Evolutionary conservation across 2,797 vertebrate species (phyloP).

Genomic region (Helicolenus hilgendorfi): DNA sequence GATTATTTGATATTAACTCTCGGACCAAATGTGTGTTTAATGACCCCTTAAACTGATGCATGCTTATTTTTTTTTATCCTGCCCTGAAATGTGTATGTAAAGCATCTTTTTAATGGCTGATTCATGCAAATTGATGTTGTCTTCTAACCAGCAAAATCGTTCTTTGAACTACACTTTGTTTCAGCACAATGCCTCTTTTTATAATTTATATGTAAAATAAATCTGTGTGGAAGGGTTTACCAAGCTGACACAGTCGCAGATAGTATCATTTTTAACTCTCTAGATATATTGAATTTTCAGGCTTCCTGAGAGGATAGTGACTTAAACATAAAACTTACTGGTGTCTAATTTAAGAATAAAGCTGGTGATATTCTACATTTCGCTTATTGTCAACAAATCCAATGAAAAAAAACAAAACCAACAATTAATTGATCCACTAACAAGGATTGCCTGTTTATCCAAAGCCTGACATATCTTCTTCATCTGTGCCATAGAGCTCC

Average conservation of each 20-base stretch:
- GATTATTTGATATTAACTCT: not conserved
- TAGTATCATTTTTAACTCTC: not conserved
- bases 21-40: constrained; percentile 1
- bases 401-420: not conserved
- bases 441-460: no score
- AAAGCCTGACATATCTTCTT: not conserved
- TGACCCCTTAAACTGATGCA: not conserved
- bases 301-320: not conserved
- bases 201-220: not conserved
- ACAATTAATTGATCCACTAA: no score
- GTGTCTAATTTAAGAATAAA: not conserved
- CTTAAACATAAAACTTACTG: not conserved
- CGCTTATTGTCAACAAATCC: not conserved
- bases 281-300: not conserved
- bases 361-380: not conserved
- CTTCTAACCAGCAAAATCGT: constrained; percentile 3
- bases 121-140: constrained; percentile 10
- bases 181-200: not conserved
- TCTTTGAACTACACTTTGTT: constrained; percentile 46
- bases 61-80: not conserved
- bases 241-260: no score
- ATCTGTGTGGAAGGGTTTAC: not conserved
- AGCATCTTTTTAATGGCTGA: constrained; percentile 14
- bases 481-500: not conserved
- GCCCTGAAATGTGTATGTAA: not conserved